Evolutionary conservation across 2,113 vertebrate genomes (phyloP).

Genomic region (Malurus elegans): DNA sequence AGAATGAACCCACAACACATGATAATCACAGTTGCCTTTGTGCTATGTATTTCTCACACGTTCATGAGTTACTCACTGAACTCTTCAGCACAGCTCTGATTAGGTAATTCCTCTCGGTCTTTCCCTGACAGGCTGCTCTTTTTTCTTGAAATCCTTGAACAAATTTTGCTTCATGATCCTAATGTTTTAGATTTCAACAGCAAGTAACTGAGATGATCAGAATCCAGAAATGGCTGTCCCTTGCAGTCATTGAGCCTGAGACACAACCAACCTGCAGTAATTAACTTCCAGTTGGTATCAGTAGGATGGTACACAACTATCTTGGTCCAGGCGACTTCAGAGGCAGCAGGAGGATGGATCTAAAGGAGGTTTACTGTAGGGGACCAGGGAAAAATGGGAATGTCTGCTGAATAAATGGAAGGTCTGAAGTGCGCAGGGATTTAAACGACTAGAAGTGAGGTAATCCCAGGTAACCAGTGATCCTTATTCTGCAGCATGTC

Average conservation of each 20-base stretch:
- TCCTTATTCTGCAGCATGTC: background rate
- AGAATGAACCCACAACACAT: background rate
- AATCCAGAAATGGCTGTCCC: background rate
- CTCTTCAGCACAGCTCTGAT: background rate
- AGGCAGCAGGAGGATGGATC: background rate
- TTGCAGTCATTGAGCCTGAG: background rate
- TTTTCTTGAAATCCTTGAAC: background rate
- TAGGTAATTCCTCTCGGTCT: background rate
- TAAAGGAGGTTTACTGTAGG: fast-evolving
- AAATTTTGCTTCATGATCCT: background rate
- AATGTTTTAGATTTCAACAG: background rate
- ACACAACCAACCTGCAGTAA: background rate
- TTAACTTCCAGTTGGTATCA: background rate
- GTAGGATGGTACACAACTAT: background rate
- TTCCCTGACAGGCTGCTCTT: background rate
- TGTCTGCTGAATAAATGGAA: background rate
- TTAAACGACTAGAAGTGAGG: background rate
- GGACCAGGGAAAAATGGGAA: background rate
- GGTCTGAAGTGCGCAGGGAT: background rate
- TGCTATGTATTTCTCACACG: background rate
- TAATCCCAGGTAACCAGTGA: background rate
- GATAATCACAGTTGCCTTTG: background rate
- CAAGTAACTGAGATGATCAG: background rate
- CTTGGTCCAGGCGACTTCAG: background rate
- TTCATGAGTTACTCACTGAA: background rate